Evolutionary conservation across 2,888 invertebrate genomes (phyloP).

Genomic region (Pterostichus niger): DNA sequence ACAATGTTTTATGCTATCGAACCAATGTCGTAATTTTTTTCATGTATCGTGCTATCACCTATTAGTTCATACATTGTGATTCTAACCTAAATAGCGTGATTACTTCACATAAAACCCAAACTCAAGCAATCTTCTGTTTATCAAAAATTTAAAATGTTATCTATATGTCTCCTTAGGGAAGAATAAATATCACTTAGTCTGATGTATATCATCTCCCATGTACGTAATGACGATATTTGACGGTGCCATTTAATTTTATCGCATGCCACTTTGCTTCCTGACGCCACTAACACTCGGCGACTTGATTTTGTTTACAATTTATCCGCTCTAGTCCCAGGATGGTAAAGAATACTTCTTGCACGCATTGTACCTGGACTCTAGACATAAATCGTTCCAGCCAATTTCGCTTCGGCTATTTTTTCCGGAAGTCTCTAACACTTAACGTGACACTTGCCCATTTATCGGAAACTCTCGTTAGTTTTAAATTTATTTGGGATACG

Average conservation of each 20-base stretch:
- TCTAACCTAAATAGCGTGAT: too few relatives aligned
- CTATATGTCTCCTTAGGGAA: not conserved
- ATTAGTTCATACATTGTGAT: too few relatives aligned
- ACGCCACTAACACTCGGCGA: not conserved
- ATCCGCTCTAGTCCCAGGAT: not conserved
- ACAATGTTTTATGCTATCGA: too few relatives aligned
- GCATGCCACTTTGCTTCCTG: not conserved
- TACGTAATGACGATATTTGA: not conserved
- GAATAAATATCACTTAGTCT: not conserved
- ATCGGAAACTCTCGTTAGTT: slow-evolving; percentile 27
- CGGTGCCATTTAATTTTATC: not conserved
- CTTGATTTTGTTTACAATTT: slow-evolving; percentile 21
- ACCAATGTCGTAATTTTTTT: too few relatives aligned
- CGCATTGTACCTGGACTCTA: not conserved
- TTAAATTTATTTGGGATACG: slow-evolving; percentile 32
- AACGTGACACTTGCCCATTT: slow-evolving; percentile 45
- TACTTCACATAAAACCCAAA: too few relatives aligned
- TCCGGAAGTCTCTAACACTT: slow-evolving; percentile 19
- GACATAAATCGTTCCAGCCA: slow-evolving; percentile 54
- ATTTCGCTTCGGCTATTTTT: slow-evolving; percentile 50
- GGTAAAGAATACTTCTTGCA: not conserved
- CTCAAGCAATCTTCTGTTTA: too few relatives aligned
- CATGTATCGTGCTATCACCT: too few relatives aligned
- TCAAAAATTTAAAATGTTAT: not conserved
- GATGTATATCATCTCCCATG: not conserved